phyloP scores from a whole-genome alignment of 1,140 invertebrate species.

The Ostrea edulis region DNA sequence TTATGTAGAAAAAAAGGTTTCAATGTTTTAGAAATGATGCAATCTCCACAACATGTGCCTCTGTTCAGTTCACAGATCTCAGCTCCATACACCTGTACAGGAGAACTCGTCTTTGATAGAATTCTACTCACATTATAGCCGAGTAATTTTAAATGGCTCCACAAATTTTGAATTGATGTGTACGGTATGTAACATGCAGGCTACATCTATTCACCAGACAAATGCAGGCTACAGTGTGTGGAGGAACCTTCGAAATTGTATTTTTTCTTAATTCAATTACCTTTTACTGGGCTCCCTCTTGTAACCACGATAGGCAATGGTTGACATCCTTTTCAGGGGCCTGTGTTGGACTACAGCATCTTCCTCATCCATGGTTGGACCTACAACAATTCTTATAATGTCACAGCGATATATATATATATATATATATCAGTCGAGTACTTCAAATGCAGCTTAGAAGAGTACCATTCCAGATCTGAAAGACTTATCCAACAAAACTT shows the following conservation, averaged over 20 bases:
- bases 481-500: not conserved
- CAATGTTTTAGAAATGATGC: no score
- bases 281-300: conserved; percentile 38
- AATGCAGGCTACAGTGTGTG: no score
- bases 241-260: not conserved
- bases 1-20: no score
- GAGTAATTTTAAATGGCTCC: no score
- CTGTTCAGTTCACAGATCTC: no score
- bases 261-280: not conserved
- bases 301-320: conserved; percentile 3
- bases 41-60: no score
- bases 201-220: not conserved
- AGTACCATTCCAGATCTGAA: not conserved
- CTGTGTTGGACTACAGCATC: not conserved
- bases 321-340: conserved; percentile 29
- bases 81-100: no score
- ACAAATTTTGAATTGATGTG: no score
- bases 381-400: not conserved
- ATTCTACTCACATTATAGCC: no score
- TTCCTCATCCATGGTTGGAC: not conserved
- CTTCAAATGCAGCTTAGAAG: not conserved
- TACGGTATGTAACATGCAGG: not conserved
- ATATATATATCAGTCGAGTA: not conserved
- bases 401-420: not conserved
- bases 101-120: no score